Evolutionary conservation across 2,797 vertebrate species (phyloP).

Genomic region (Bufotes viridis): DNA sequence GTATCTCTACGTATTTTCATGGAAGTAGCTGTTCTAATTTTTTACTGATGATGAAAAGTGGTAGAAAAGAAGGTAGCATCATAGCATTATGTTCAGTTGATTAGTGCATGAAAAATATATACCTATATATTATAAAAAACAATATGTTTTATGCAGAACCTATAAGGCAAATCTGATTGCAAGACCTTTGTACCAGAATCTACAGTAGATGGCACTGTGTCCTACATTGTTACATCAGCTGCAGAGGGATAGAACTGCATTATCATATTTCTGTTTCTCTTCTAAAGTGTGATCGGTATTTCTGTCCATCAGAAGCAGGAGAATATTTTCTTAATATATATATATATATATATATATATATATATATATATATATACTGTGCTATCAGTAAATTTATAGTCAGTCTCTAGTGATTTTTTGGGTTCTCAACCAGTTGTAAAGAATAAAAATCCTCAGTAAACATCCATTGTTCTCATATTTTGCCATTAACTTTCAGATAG

Average conservation of each 20-base stretch:
- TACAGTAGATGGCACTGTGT: constrained; percentile 55
- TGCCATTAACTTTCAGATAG: constrained; percentile 18
- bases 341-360: too few species aligned
- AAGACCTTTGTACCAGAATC: neutral
- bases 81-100: neutral
- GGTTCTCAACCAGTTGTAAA: constrained; percentile 1
- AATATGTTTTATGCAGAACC: neutral
- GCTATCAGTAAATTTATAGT: neutral
- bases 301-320: neutral
- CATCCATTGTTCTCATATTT: constrained; percentile 7
- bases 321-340: neutral
- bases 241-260: neutral
- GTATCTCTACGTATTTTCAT: neutral
- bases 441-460: neutral
- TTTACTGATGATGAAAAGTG: neutral
- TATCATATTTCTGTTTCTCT: constrained; percentile 12
- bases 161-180: neutral
- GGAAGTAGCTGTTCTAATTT: neutral
- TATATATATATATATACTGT: too few species aligned
- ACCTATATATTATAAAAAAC: neutral
- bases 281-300: neutral
- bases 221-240: constrained; percentile 34
- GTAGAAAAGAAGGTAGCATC: neutral
- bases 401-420: neutral
- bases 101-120: neutral